Conservation (phyloP, 2,797 vertebrate species). For the Malurus leucopterus region DNA sequence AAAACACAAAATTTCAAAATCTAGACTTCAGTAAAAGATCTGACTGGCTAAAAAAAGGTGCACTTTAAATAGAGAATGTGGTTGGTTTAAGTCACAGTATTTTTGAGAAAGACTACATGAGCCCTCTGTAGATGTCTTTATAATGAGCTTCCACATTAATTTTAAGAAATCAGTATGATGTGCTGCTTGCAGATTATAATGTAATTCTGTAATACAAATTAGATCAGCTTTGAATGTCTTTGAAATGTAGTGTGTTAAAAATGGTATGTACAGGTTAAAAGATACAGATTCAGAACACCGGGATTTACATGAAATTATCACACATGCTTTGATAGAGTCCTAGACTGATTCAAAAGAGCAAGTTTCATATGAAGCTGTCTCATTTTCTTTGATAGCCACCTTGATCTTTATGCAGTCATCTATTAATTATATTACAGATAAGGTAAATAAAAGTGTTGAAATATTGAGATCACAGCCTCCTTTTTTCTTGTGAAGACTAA, state of each 20-base stretch:
- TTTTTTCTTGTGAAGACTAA: constrained; percentile 73
- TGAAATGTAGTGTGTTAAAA: constrained; percentile 71
- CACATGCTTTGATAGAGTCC: constrained; percentile 76
- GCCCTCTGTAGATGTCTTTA: constrained; percentile 31
- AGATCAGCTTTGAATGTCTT: constrained; percentile 67
- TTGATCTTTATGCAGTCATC: constrained; percentile 75
- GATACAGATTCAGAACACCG: constrained; percentile 69
- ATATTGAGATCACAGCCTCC: constrained; percentile 73
- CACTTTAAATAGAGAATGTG: background rate
- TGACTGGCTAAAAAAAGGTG: background rate
- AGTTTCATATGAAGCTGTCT: constrained; percentile 68
- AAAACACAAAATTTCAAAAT: background rate
- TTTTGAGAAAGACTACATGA: constrained; percentile 27
- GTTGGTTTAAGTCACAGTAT: background rate
- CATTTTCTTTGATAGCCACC: constrained; percentile 74
- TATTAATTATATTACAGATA: constrained; percentile 80
- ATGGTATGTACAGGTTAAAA: constrained; percentile 74
- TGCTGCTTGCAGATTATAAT: constrained; percentile 57
- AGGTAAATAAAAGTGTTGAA: constrained; percentile 76
- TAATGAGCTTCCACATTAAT: constrained; percentile 58
- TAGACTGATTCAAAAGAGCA: constrained; percentile 73
- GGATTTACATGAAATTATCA: constrained; percentile 79
- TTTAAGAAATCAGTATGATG: constrained; percentile 64
- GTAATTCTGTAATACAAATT: constrained; percentile 72
- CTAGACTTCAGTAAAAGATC: background rate